Percentiles rank a stretch among this genome's conserved stretches.
Conservation (phyloP, 1,140 invertebrate species). For the Portunus trituberculatus region DNA sequence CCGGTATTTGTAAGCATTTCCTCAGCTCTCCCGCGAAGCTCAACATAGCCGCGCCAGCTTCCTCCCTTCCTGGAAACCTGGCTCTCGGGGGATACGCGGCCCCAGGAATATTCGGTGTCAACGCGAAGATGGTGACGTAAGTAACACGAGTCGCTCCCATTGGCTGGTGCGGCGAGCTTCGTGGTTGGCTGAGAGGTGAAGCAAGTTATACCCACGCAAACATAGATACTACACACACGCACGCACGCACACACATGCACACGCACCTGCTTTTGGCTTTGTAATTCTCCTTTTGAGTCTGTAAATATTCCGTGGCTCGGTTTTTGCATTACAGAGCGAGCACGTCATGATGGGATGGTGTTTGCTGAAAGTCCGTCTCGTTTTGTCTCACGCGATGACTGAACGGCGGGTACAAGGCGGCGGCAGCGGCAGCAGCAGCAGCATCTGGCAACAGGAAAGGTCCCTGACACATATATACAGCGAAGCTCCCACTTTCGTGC, state of each 20-base stretch:
- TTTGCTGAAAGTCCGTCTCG: not conserved
- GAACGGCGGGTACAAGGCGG: not conserved
- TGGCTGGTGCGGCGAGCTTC: not conserved
- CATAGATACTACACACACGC: not conserved
- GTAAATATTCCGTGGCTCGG: no score
- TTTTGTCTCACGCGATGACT: not conserved
- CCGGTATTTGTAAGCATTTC: not conserved
- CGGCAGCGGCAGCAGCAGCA: no score
- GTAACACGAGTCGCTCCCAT: not conserved
- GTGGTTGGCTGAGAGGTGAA: not conserved
- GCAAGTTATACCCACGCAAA: not conserved
- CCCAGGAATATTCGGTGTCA: not conserved
- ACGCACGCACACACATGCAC: not conserved
- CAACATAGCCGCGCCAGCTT: not conserved
- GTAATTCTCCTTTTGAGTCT: no score
- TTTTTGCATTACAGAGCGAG: no score
- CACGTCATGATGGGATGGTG: no score
- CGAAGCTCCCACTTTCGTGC: not conserved
- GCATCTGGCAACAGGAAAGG: not conserved
- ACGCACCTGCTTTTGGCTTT: no score
- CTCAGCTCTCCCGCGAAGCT: not conserved
- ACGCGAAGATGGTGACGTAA: not conserved
- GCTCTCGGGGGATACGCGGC: not conserved
- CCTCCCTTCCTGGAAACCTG: not conserved
- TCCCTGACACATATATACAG: slow-evolving; percentile 21